A percentile compares a stretch with the other conserved stretches of the same genome.
These are phyloP conservation scores for Ataeniobius toweri DNA, from an alignment of 2,797 vertebrate genomes.

Conservation along the genomic window DNA sequence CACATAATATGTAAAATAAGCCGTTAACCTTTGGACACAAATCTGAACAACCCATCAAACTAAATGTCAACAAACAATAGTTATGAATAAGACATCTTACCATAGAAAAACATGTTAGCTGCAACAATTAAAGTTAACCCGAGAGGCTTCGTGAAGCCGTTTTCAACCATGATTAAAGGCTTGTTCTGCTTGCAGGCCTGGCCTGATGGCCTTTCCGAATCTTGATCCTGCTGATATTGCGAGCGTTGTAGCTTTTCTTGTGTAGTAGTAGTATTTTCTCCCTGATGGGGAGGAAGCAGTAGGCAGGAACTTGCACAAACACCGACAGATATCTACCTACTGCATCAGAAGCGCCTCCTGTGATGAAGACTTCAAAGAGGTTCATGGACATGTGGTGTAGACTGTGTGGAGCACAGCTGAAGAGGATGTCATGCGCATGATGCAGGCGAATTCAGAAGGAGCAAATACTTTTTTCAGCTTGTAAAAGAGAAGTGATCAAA, in stretches of 20 bases:
- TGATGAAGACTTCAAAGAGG: conserved; percentile 48
- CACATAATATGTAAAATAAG: not conserved
- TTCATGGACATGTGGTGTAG: conserved; percentile 60
- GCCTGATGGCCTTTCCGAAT: not conserved
- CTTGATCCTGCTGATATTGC: not conserved
- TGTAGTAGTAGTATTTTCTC: conserved; percentile 14
- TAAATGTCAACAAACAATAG: not conserved
- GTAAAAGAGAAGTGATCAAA: not conserved
- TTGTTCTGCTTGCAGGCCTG: conserved; percentile 4
- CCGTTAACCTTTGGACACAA: not conserved
- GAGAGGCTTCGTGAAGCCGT: conserved; percentile 25
- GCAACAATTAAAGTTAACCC: conserved; percentile 53
- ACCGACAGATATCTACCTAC: conserved; percentile 35
- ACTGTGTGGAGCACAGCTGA: conserved; percentile 32
- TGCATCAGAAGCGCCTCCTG: conserved; percentile 50
- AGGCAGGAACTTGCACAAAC: conserved; percentile 63
- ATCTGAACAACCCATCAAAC: conserved; percentile 11
- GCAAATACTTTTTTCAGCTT: conserved; percentile 11
- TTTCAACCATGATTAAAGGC: conserved; percentile 42
- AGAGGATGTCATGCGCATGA: conserved; percentile 26
- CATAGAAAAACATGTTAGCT: conserved; percentile 47
- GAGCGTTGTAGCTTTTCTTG: conserved; percentile 3
- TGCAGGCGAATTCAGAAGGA: conserved; percentile 24
- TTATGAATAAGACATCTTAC: conserved; percentile 51
- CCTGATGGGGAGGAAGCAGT: conserved; percentile 49